A percentile compares a stretch with the other conserved stretches of the same genome.
These are phyloP conservation scores for Teleogryllus oceanicus DNA, from an alignment of 2,888 invertebrate genomes.

Conservation along the genomic window DNA sequence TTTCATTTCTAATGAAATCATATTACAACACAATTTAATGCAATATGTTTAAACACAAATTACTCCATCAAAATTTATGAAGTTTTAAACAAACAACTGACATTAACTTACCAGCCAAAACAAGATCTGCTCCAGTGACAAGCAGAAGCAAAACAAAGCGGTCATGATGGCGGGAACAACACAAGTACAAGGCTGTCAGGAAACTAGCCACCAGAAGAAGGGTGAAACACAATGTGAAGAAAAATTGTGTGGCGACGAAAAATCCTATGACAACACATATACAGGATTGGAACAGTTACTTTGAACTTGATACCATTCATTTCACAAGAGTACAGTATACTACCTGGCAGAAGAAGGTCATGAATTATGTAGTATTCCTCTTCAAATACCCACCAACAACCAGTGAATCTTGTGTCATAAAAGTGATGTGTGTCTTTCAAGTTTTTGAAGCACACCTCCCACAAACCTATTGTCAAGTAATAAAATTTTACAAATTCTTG, in stretches of 20 bases:
- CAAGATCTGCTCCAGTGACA: conserved; percentile 68
- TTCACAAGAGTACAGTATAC: conserved; percentile 34
- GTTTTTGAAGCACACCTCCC: conserved; percentile 90
- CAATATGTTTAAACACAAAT: too few relatives aligned
- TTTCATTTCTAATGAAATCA: too few relatives aligned
- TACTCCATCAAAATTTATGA: too few relatives aligned
- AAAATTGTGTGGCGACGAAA: conserved; percentile 89
- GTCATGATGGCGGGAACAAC: conserved; percentile 71
- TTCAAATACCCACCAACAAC: conserved; percentile 97
- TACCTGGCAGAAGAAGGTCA: conserved; percentile 78
- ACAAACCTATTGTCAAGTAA: conserved; percentile 65
- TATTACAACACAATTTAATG: too few relatives aligned
- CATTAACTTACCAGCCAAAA: conserved; percentile 58
- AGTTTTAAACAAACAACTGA: too few relatives aligned
- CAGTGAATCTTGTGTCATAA: conserved; percentile 78
- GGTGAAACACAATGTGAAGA: conserved; percentile 85
- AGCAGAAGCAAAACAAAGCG: conserved; percentile 70
- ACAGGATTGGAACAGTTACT: not conserved
- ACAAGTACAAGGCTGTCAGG: conserved; percentile 68
- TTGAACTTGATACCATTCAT: conserved; percentile 6
- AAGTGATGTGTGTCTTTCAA: conserved; percentile 77
- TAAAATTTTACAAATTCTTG: not conserved
- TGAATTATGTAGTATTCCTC: conserved; percentile 95
- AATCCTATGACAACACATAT: conserved; percentile 57
- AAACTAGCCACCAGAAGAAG: conserved; percentile 72